Percentiles rank a stretch among this genome's conserved stretches.
Evolutionary conservation across 2,888 invertebrate species (phyloP).

Genomic region (Hermodice carunculata): DNA sequence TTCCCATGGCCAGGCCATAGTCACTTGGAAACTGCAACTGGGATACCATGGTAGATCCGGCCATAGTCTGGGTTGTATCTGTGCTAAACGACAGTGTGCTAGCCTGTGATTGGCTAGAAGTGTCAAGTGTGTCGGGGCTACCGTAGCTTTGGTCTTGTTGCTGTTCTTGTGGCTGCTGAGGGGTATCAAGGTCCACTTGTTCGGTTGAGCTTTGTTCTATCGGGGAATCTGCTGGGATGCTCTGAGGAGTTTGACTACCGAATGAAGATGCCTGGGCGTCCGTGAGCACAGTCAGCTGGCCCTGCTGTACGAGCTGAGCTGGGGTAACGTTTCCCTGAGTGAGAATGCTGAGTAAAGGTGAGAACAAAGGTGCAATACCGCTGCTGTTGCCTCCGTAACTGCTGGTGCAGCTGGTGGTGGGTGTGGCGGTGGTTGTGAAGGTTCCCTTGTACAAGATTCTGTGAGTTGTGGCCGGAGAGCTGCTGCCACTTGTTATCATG

Average conservation of each 20-base stretch:
- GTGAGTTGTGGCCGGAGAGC: slow-evolving; percentile 47
- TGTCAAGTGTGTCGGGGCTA: neutral
- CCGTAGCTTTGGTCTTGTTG: too few relatives aligned
- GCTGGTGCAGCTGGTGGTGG: slow-evolving; percentile 64
- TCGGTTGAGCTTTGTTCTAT: neutral
- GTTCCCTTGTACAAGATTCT: slow-evolving; percentile 77
- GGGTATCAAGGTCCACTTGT: neutral
- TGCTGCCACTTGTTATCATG: neutral
- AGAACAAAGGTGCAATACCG: slow-evolving; percentile 47
- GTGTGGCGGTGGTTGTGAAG: slow-evolving; percentile 77
- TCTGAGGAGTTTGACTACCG: neutral
- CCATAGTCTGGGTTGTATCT: too few relatives aligned
- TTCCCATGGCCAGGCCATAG: too few relatives aligned
- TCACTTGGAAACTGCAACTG: too few relatives aligned
- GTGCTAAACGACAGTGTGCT: too few relatives aligned
- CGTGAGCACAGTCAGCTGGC: slow-evolving; percentile 21
- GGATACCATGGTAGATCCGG: too few relatives aligned
- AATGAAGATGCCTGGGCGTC: slow-evolving; percentile 4
- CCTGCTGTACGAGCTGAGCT: slow-evolving; percentile 27
- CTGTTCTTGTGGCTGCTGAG: neutral
- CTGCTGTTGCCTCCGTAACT: slow-evolving; percentile 37
- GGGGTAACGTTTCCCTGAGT: slow-evolving; percentile 44
- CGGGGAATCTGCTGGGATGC: neutral
- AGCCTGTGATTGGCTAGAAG: too few relatives aligned
- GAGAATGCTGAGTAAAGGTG: slow-evolving; percentile 60